Conservation (phyloP, 2,888 invertebrate species). For the Agriopis marginaria region DNA sequence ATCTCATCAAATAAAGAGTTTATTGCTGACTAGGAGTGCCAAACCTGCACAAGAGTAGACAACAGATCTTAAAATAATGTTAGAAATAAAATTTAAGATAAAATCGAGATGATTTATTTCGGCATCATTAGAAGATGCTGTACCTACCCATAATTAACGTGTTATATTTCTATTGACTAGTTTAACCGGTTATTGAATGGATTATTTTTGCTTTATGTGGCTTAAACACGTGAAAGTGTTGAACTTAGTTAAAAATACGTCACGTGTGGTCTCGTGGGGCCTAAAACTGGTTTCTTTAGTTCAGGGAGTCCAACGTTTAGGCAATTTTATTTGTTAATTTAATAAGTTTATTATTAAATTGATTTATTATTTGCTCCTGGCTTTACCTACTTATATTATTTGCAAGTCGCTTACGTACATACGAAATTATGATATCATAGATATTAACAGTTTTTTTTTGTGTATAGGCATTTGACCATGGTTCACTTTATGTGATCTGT, state of each 20-base stretch:
- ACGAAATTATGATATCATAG: no score
- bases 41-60: conserved; percentile 12
- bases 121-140: conserved; percentile 30
- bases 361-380: conserved; percentile 1
- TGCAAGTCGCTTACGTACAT: no score
- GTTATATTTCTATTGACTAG: conserved; percentile 37
- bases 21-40: conserved; percentile 15
- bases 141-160: conserved; percentile 36
- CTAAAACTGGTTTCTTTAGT: conserved; percentile 15
- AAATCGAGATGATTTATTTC: conserved; percentile 38
- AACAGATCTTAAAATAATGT: conserved; percentile 12
- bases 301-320: conserved; percentile 3
- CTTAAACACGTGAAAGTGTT: conserved; percentile 37
- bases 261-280: conserved; percentile 18
- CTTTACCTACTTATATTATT: background rate
- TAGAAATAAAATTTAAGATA: conserved; percentile 23
- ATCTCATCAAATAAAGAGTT: conserved; percentile 9
- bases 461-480: no score
- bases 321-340: conserved; percentile 1
- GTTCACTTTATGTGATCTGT: no score
- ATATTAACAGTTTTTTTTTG: no score
- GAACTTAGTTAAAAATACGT: conserved; percentile 7
- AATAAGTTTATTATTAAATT: background rate
- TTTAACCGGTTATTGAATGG: conserved; percentile 34
- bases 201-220: conserved; percentile 36